These are phyloP conservation scores for Aldabrachelys gigantea DNA, from an alignment of 2,113 vertebrate species.

Conservation along the genomic window DNA sequence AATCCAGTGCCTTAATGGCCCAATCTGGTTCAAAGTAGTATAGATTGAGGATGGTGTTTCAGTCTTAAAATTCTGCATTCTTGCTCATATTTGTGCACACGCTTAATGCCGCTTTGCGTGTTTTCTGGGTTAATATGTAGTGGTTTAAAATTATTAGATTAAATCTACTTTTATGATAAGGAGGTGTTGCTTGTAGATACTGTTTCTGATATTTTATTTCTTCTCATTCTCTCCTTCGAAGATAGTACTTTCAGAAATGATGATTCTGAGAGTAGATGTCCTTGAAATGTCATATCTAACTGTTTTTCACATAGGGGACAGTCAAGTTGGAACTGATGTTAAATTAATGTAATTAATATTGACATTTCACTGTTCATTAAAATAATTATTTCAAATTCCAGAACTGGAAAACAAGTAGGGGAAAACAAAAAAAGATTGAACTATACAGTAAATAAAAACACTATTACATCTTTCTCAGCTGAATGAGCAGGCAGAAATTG, in stretches of 20 bases:
- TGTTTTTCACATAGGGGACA: neutral
- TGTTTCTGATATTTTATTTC: too few species aligned
- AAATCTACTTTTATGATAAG: too few species aligned
- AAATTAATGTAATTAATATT: neutral
- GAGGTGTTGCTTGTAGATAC: too few species aligned
- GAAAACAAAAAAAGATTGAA: neutral
- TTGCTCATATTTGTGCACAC: neutral
- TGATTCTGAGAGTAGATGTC: neutral
- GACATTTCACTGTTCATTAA: neutral
- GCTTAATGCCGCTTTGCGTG: too few species aligned
- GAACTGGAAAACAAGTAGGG: neutral
- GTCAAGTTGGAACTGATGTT: neutral
- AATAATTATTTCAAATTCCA: neutral
- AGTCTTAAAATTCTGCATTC: neutral
- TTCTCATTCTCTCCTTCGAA: too few species aligned
- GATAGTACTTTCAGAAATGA: neutral
- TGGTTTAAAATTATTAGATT: too few species aligned
- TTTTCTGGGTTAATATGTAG: too few species aligned
- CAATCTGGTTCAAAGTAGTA: neutral
- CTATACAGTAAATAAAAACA: neutral
- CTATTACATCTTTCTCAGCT: neutral
- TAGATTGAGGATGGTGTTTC: neutral
- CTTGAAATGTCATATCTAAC: neutral
- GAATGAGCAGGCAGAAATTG: neutral
- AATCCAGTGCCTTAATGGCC: neutral